A percentile compares a stretch with the other conserved stretches of the same genome.
Evolutionary conservation across 2,113 vertebrate genomes (phyloP).

Genomic region (Lepisosteus osseus): DNA sequence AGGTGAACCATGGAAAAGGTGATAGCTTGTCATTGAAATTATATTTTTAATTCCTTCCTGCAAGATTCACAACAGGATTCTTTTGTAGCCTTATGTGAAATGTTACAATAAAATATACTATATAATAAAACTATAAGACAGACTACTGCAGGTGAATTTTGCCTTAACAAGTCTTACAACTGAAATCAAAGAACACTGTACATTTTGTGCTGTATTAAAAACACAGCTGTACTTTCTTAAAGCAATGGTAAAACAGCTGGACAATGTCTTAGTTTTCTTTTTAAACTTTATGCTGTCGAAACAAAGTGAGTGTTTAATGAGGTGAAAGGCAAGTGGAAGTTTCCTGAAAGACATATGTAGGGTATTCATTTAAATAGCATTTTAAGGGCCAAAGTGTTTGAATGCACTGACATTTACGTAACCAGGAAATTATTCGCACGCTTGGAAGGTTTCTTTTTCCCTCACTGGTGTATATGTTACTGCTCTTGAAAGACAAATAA

Average conservation of each 20-base stretch:
- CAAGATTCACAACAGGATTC: too few relatives aligned
- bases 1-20: too few relatives aligned
- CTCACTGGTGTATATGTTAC: not conserved
- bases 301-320: constrained; percentile 14
- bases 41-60: too few relatives aligned
- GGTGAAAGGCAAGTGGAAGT: constrained; percentile 8
- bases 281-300: not conserved
- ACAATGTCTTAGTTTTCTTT: not conserved
- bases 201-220: too few relatives aligned
- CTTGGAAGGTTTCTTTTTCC: not conserved
- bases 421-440: constrained; percentile 5
- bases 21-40: too few relatives aligned
- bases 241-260: constrained; percentile 16
- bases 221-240: too few relatives aligned
- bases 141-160: too few relatives aligned
- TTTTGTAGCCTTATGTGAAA: too few relatives aligned
- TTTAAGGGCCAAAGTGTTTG: not conserved
- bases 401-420: constrained; percentile 9
- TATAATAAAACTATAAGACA: too few relatives aligned
- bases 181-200: too few relatives aligned
- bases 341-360: constrained; percentile 4
- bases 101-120: too few relatives aligned
- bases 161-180: too few relatives aligned
- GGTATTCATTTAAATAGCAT: not conserved
- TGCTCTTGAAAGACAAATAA: constrained; percentile 3